Conservation (phyloP, 2,888 invertebrate species). For the Zhengitettix transpicula region DNA sequence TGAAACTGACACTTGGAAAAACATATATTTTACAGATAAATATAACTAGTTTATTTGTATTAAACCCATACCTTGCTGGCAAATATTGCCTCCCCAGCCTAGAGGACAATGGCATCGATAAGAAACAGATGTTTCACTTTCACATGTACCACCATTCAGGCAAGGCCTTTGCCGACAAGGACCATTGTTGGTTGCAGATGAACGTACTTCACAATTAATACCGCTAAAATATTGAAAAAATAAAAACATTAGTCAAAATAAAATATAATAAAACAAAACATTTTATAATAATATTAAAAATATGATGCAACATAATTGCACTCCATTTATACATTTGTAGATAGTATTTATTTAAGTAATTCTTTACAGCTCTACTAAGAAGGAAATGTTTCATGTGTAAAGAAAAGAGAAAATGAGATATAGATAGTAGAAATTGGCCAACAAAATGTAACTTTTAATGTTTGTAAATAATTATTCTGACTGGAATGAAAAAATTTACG, state of each 20-base stretch:
- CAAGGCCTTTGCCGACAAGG: slow-evolving; percentile 41
- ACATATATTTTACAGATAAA: too few species aligned
- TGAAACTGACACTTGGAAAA: too few species aligned
- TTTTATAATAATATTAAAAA: background rate
- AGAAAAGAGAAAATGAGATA: too few species aligned
- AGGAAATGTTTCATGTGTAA: too few species aligned
- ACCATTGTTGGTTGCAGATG: too few species aligned
- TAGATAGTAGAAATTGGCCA: too few species aligned
- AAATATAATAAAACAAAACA: background rate
- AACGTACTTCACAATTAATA: slow-evolving; percentile 38
- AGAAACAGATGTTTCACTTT: slow-evolving; percentile 27
- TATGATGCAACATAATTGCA: background rate
- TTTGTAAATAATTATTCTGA: too few species aligned
- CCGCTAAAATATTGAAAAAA: slow-evolving; percentile 27
- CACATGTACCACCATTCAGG: slow-evolving; percentile 62
- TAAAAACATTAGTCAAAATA: background rate
- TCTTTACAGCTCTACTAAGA: too few species aligned
- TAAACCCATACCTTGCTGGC: slow-evolving; percentile 50
- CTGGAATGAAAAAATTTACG: too few species aligned
- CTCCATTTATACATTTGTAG: too few species aligned
- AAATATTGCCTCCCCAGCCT: slow-evolving; percentile 59
- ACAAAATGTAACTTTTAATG: too few species aligned
- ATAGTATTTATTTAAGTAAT: too few species aligned
- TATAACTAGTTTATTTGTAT: background rate
- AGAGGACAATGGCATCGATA: slow-evolving; percentile 69